Conservation (phyloP, 2,797 vertebrate species). For the Heteromormyrus szaboi region DNA sequence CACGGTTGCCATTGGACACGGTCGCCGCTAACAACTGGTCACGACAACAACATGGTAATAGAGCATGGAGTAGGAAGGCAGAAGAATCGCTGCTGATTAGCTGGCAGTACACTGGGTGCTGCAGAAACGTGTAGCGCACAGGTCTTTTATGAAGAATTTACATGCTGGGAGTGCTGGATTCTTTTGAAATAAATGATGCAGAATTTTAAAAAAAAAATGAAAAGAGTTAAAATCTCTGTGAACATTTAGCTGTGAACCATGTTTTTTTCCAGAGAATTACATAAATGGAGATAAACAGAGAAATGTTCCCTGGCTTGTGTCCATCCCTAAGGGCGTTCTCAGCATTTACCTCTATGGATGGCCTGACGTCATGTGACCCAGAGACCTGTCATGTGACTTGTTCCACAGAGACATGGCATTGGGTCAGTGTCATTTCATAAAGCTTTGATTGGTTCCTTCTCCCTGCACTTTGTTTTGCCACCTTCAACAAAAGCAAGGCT, state of each 20-base stretch:
- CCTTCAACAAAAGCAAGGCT: not conserved
- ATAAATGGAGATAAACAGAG: not conserved
- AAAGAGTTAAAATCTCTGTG: not conserved
- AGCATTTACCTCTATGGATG: not conserved
- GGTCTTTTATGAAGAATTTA: not conserved
- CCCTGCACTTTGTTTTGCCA: not conserved
- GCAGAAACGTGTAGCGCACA: not conserved
- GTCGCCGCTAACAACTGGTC: conserved; percentile 2
- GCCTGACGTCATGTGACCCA: not conserved
- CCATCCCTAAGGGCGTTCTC: not conserved
- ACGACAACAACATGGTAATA: not conserved
- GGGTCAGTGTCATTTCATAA: not conserved
- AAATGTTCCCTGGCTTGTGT: not conserved
- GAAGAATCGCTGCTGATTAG: not conserved
- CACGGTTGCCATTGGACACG: not conserved
- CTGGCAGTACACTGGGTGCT: not conserved
- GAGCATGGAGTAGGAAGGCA: not conserved
- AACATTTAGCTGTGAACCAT: not conserved
- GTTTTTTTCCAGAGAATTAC: not conserved
- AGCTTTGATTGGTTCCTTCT: not conserved
- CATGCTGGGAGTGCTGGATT: not conserved
- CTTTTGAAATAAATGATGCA: not conserved
- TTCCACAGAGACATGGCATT: not conserved
- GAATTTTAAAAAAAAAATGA: not conserved
- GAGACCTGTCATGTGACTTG: not conserved